phyloP scores from a whole-genome alignment of 2,888 invertebrate genomes.

The Synergus umbraculus region DNA sequence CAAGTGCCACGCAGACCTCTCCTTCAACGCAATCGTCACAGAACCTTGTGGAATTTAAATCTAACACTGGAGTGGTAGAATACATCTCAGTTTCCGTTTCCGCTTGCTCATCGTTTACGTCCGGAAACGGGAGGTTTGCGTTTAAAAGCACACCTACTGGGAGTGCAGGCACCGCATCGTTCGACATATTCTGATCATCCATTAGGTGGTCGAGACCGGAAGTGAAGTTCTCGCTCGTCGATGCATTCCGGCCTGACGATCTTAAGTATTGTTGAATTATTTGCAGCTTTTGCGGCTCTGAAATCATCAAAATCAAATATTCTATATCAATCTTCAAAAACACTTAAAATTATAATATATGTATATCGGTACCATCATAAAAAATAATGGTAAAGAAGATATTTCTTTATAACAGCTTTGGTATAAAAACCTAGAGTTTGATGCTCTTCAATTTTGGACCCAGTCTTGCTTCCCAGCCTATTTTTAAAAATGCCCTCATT shows the following conservation, averaged over 20 bases:
- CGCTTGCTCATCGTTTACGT: conserved; percentile 43
- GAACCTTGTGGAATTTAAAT: conserved; percentile 64
- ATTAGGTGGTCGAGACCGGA: conserved; percentile 49
- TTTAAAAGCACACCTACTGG: conserved; percentile 55
- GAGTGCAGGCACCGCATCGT: conserved; percentile 49
- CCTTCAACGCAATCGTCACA: conserved; percentile 70
- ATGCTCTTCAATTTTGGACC: too few relatives aligned
- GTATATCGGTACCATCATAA: too few relatives aligned
- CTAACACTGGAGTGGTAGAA: conserved; percentile 48
- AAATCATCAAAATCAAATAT: conserved; percentile 46
- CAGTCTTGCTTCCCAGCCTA: too few relatives aligned
- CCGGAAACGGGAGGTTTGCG: conserved; percentile 48
- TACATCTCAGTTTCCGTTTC: conserved; percentile 56
- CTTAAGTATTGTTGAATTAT: conserved; percentile 74
- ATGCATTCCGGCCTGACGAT: conserved; percentile 63
- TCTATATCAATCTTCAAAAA: too few relatives aligned
- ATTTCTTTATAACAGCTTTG: too few relatives aligned
- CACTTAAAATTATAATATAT: too few relatives aligned
- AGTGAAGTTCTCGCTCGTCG: conserved; percentile 53
- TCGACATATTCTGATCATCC: conserved; percentile 52
- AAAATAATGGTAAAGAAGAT: too few relatives aligned
- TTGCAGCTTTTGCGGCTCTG: conserved; percentile 74
- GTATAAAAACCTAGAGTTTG: too few relatives aligned
- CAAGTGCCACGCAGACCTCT: conserved; percentile 83
- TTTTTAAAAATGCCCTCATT: not conserved